Conservation (phyloP, 2,797 vertebrate genomes). For the Echiichthys vipera region DNA sequence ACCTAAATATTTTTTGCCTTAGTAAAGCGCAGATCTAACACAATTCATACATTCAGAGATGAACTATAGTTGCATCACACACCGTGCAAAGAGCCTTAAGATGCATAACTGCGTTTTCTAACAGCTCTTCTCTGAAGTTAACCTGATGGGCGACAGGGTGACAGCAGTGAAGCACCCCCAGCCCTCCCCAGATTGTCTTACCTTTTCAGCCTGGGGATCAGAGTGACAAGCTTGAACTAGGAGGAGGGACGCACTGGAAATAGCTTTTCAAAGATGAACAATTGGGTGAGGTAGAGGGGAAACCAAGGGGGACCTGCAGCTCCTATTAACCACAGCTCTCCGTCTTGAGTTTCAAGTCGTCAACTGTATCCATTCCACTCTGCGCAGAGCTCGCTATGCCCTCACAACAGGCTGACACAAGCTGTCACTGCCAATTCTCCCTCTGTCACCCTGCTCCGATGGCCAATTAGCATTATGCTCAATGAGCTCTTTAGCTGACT, state of each 20-base stretch:
- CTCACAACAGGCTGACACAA: conserved; percentile 36
- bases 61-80: conserved; percentile 5
- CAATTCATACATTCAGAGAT: conserved; percentile 21
- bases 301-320: conserved; percentile 46
- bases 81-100: not conserved
- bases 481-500: conserved; percentile 39
- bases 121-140: conserved; percentile 36
- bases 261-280: conserved; percentile 68
- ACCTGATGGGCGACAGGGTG: conserved; percentile 13
- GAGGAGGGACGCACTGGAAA: conserved; percentile 59
- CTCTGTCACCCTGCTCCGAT: conserved; percentile 21
- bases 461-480: conserved; percentile 49
- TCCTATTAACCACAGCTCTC: conserved; percentile 52
- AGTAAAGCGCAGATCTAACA: conserved; percentile 10
- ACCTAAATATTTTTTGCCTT: not conserved
- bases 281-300: conserved; percentile 44
- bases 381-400: conserved; percentile 17
- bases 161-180: conserved; percentile 14
- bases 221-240: conserved; percentile 49
- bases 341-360: conserved; percentile 53
- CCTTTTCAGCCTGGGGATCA: conserved; percentile 60
- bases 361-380: conserved; percentile 48
- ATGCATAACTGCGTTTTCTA: conserved; percentile 10
- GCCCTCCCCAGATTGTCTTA: conserved; percentile 58
- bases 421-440: conserved; percentile 46